phyloP scores from a whole-genome alignment of 2,113 vertebrate species.

The Ameiurus melas region DNA sequence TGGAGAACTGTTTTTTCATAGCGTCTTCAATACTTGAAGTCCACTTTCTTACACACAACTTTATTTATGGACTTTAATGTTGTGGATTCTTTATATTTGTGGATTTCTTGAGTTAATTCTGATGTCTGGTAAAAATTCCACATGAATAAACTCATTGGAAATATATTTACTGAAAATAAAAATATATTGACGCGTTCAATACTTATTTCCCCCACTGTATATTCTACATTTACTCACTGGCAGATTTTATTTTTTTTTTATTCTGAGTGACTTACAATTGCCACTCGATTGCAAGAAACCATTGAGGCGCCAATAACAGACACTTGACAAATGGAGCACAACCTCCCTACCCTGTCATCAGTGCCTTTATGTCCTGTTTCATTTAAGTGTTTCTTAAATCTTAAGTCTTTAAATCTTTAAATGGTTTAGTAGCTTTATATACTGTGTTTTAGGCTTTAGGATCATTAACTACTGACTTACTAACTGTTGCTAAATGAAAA shows the following conservation, averaged over 20 bases:
- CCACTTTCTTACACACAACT: too few species aligned
- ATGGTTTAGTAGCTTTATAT: not conserved
- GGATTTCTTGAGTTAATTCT: too few species aligned
- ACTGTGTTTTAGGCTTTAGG: not conserved
- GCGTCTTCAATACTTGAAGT: too few species aligned
- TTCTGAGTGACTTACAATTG: constrained; percentile 2
- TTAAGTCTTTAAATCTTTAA: not conserved
- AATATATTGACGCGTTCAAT: too few species aligned
- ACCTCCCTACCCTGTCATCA: not conserved
- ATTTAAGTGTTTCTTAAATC: not conserved
- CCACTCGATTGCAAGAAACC: not conserved
- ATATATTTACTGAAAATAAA: too few species aligned
- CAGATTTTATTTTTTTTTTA: not conserved
- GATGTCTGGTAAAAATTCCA: too few species aligned
- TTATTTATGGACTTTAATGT: too few species aligned
- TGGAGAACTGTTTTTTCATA: too few species aligned
- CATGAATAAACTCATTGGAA: too few species aligned
- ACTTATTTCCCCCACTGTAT: not conserved
- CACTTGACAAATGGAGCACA: constrained; percentile 4
- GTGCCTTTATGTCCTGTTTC: not conserved
- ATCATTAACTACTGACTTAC: not conserved
- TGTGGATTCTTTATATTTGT: too few species aligned
- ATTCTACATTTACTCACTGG: not conserved
- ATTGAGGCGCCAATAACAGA: not conserved
- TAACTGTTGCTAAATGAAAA: not conserved